Percentiles rank a stretch among this genome's conserved stretches.
Evolutionary conservation across 2,113 vertebrate genomes (phyloP).

Genomic region (Vombatus ursinus): DNA sequence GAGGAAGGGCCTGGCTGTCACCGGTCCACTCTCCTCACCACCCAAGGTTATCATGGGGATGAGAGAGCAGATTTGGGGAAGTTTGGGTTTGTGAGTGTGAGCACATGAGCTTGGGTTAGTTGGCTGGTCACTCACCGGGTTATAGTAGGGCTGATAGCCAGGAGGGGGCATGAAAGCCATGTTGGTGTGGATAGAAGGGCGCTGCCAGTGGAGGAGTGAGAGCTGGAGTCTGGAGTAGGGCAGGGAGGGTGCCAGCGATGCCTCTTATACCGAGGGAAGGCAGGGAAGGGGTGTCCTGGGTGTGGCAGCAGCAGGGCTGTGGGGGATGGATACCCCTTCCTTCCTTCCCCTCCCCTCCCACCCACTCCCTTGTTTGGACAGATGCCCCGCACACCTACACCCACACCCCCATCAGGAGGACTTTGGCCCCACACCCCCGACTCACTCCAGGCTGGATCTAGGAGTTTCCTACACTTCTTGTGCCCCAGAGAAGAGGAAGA

Average conservation of each 20-base stretch:
- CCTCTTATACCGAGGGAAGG: constrained; percentile 56
- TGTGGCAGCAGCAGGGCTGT: not conserved
- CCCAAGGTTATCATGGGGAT: not conserved
- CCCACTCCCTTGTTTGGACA: not conserved
- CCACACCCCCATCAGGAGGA: not conserved
- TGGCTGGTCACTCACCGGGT: constrained; percentile 84
- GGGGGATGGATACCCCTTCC: not conserved
- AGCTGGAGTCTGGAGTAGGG: not conserved
- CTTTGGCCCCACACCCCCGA: not conserved
- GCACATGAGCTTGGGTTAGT: rapidly evolving
- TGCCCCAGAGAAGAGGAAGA: constrained; percentile 35
- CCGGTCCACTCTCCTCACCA: too few relatives aligned
- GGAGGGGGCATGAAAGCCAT: constrained; percentile 84
- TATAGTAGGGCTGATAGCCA: constrained; percentile 87
- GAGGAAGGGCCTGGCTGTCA: not conserved
- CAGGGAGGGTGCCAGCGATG: not conserved
- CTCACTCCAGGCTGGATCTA: not conserved
- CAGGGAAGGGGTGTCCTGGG: constrained; percentile 24
- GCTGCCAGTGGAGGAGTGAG: not conserved
- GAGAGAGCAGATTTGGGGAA: not conserved
- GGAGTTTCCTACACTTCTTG: not conserved
- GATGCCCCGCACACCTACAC: too few relatives aligned
- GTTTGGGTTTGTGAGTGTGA: too few relatives aligned
- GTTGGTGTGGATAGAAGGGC: not conserved
- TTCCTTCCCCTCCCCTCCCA: not conserved